Percentiles rank a stretch among this genome's conserved stretches.
phyloP scores from a whole-genome alignment of 2,113 vertebrate genomes.

The Todiramphus saurophagus region DNA sequence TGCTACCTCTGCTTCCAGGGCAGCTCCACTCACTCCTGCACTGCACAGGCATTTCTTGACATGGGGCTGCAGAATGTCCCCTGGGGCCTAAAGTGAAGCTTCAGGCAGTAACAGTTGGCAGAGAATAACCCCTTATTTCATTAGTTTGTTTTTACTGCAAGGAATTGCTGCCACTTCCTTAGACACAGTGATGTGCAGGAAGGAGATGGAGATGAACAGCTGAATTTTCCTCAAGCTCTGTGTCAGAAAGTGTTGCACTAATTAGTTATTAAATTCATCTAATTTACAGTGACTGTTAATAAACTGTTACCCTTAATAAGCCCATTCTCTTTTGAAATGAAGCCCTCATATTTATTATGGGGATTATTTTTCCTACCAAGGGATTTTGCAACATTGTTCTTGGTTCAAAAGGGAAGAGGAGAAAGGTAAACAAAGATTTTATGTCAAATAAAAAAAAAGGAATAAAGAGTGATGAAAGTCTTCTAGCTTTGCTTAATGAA shows the following conservation, averaged over 20 bases:
- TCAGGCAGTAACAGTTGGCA: neutral
- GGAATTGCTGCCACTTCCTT: neutral
- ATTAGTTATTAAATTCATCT: constrained; percentile 54
- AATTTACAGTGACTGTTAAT: constrained; percentile 50
- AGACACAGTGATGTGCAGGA: neutral
- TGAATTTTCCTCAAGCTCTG: constrained; percentile 23
- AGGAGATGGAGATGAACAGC: neutral
- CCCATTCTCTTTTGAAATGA: constrained; percentile 8
- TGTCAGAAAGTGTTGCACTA: constrained; percentile 34
- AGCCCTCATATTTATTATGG: constrained; percentile 8
- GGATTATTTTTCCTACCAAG: constrained; percentile 12
- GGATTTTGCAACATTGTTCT: neutral
- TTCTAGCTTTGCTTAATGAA: neutral
- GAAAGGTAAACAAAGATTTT: neutral
- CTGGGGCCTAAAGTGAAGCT: neutral
- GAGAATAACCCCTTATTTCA: neutral
- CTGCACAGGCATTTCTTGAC: neutral
- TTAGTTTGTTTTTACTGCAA: neutral
- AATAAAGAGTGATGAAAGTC: neutral
- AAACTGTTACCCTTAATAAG: constrained; percentile 52
- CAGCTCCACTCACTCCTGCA: rapidly evolving
- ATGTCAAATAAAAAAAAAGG: neutral
- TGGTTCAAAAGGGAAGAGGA: constrained; percentile 12
- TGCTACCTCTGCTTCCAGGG: neutral
- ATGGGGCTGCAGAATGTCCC: neutral